Percentiles rank a stretch among this genome's conserved stretches.
Conservation (phyloP, 2,113 vertebrate species). For the Tretioscincus oriximinensis region DNA sequence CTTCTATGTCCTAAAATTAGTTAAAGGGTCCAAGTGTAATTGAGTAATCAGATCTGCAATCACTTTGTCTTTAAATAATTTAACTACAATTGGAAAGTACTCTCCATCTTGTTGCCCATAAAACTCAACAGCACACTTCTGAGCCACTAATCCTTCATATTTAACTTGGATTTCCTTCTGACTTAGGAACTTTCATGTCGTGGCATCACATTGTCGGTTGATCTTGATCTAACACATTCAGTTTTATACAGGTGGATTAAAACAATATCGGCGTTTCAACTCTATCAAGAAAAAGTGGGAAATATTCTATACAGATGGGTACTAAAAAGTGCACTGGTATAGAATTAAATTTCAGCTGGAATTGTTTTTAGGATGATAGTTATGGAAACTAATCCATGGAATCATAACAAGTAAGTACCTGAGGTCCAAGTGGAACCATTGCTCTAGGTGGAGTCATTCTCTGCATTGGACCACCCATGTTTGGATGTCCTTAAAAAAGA, state of each 20-base stretch:
- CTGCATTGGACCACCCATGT: conserved; percentile 97
- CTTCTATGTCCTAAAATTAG: too few relatives aligned
- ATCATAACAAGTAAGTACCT: conserved; percentile 75
- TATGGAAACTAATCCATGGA: background rate
- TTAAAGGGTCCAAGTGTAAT: too few relatives aligned
- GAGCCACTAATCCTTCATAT: too few relatives aligned
- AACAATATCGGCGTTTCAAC: background rate
- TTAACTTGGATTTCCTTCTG: too few relatives aligned
- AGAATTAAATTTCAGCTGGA: background rate
- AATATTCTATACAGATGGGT: background rate
- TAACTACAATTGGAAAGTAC: too few relatives aligned
- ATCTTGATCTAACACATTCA: background rate
- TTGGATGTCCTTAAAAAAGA: conserved; percentile 86
- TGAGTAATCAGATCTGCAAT: too few relatives aligned
- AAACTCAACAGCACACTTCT: background rate
- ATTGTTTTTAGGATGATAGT: background rate
- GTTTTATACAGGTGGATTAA: background rate
- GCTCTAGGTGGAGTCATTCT: conserved; percentile 96
- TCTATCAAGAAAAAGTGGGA: background rate
- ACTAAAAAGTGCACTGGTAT: background rate
- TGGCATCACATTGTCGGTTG: background rate
- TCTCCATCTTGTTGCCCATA: too few relatives aligned
- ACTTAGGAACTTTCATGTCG: background rate
- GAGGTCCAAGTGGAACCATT: conserved; percentile 95
- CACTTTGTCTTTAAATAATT: too few relatives aligned